Evolutionary conservation across 2,113 vertebrate species (phyloP).

Genomic region (Cardinalis cardinalis): DNA sequence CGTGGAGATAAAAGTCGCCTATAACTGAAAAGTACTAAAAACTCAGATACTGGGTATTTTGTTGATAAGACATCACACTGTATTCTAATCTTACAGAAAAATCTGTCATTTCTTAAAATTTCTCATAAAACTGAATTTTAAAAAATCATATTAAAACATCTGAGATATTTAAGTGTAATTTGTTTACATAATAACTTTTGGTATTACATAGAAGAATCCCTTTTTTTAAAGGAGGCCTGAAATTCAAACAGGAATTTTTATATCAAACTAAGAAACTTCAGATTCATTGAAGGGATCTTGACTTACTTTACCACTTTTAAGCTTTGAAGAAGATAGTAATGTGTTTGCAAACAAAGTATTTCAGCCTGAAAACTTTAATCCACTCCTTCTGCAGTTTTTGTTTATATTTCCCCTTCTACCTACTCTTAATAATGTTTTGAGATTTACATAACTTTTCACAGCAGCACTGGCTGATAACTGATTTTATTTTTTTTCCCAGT

Average conservation of each 20-base stretch:
- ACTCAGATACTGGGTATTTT: neutral
- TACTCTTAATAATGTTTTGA: neutral
- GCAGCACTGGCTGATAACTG: neutral
- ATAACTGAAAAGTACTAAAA: neutral
- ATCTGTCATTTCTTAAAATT: neutral
- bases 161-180: neutral
- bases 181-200: neutral
- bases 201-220: neutral
- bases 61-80: neutral
- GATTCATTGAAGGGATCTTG: neutral
- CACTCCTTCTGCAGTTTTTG: neutral
- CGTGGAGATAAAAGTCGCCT: neutral
- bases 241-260: neutral
- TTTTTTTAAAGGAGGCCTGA: neutral
- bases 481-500: neutral
- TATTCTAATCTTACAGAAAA: neutral
- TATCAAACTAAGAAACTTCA: neutral
- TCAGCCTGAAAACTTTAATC: neutral
- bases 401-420: neutral
- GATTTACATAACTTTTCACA: neutral
- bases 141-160: neutral
- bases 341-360: neutral
- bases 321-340: neutral
- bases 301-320: neutral
- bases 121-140: neutral